Conservation (phyloP, 1,140 invertebrate genomes). For the Drosophila parabipectinata region DNA sequence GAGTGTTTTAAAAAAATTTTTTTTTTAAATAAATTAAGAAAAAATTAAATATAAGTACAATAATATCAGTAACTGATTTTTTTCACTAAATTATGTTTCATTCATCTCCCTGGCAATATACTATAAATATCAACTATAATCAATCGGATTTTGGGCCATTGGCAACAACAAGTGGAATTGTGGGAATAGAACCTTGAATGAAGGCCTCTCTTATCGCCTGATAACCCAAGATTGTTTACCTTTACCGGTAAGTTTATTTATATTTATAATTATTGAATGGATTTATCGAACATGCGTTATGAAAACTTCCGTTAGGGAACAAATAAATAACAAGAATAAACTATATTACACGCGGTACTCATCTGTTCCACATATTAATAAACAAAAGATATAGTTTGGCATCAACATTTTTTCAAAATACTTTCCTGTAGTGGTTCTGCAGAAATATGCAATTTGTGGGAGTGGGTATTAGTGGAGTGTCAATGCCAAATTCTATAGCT, state of each 20-base stretch:
- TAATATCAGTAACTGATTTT: background rate
- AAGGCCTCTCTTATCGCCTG: slow-evolving; percentile 44
- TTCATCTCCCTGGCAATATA: slow-evolving; percentile 18
- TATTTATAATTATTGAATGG: background rate
- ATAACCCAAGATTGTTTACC: slow-evolving; percentile 36
- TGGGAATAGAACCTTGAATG: slow-evolving; percentile 1
- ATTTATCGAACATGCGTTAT: background rate
- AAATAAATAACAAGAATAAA: no score
- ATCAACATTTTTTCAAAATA: no score
- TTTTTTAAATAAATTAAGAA: no score
- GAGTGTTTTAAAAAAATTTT: no score
- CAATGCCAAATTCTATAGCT: no score
- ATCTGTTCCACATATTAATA: no score
- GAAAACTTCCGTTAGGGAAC: background rate
- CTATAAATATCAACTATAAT: slow-evolving; percentile 4
- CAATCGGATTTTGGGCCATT: slow-evolving; percentile 29
- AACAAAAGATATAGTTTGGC: no score
- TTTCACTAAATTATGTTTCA: slow-evolving; percentile 22
- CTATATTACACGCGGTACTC: no score
- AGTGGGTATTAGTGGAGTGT: no score
- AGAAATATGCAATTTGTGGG: no score
- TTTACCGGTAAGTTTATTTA: background rate
- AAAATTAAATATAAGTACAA: no score
- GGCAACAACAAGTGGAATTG: slow-evolving; percentile 31
- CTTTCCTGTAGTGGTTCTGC: no score